Evolutionary conservation across 2,888 invertebrate genomes (phyloP).

Genomic region (Pseudoips prasinana): DNA sequence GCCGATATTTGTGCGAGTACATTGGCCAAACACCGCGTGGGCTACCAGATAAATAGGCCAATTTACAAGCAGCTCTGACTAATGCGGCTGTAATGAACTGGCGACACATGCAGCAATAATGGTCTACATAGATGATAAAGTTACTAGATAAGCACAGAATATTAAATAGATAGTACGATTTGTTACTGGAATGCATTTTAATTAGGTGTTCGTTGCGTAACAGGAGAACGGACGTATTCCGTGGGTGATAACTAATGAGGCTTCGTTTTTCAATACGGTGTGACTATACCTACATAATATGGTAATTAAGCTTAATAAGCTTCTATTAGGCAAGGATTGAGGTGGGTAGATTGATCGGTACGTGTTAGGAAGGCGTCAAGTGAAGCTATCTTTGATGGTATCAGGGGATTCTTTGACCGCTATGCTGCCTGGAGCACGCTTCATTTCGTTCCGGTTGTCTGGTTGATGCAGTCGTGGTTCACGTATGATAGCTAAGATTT

Average conservation of each 20-base stretch:
- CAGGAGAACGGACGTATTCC: too few species aligned
- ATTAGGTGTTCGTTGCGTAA: conserved; percentile 13
- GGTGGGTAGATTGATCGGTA: neutral
- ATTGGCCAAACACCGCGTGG: conserved; percentile 49
- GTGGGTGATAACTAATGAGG: neutral
- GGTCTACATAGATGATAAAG: conserved; percentile 29
- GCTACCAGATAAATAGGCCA: conserved; percentile 59
- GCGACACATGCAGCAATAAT: conserved; percentile 49
- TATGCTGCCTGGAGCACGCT: too few species aligned
- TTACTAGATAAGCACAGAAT: conserved; percentile 20
- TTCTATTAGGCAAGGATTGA: neutral
- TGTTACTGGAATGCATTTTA: conserved; percentile 14
- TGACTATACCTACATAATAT: neutral
- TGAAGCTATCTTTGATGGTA: neutral
- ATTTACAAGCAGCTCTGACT: conserved; percentile 63
- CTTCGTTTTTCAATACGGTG: neutral
- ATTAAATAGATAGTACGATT: conserved; percentile 24
- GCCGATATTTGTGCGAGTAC: conserved; percentile 11
- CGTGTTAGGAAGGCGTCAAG: neutral
- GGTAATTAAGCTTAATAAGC: neutral
- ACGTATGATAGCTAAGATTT: too few species aligned
- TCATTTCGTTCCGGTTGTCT: too few species aligned
- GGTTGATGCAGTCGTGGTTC: too few species aligned
- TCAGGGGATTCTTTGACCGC: too few species aligned
- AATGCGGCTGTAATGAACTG: conserved; percentile 70